A percentile compares a stretch with the other conserved stretches of the same genome.
Conservation (phyloP, 2,888 invertebrate genomes). For the Apamea sordens region DNA sequence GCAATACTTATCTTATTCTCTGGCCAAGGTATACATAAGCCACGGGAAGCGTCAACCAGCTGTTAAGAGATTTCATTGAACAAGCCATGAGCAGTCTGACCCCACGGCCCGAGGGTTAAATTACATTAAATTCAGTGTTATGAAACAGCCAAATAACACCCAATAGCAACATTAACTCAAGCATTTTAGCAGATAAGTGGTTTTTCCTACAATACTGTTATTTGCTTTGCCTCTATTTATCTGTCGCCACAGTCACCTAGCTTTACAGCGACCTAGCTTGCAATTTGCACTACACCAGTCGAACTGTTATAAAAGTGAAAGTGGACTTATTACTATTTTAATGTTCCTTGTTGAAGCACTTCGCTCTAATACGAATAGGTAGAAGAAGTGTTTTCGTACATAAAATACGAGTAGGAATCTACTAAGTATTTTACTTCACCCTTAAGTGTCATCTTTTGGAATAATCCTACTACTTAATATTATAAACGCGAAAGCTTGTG, state of each 20-base stretch:
- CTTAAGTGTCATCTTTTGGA: too few species aligned
- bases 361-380: too few species aligned
- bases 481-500: too few species aligned
- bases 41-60: too few species aligned
- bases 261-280: conserved; percentile 37
- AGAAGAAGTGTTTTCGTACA: not conserved
- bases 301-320: conserved; percentile 36
- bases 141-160: not conserved
- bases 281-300: conserved; percentile 2
- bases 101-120: too few species aligned
- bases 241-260: conserved; percentile 29
- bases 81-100: too few species aligned
- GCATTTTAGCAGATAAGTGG: not conserved
- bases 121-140: not conserved
- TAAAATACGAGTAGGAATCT: not conserved
- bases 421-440: too few species aligned
- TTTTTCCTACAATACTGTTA: not conserved
- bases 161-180: not conserved
- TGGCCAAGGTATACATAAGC: too few species aligned
- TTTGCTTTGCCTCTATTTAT: not conserved
- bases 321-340: conserved; percentile 1
- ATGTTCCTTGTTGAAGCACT: not conserved
- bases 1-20: too few species aligned
- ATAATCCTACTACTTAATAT: too few species aligned
- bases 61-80: too few species aligned